A percentile compares a stretch with the other conserved stretches of the same genome.
Conservation (phyloP, 2,113 vertebrate genomes). For the Chinchilla lanigera region DNA sequence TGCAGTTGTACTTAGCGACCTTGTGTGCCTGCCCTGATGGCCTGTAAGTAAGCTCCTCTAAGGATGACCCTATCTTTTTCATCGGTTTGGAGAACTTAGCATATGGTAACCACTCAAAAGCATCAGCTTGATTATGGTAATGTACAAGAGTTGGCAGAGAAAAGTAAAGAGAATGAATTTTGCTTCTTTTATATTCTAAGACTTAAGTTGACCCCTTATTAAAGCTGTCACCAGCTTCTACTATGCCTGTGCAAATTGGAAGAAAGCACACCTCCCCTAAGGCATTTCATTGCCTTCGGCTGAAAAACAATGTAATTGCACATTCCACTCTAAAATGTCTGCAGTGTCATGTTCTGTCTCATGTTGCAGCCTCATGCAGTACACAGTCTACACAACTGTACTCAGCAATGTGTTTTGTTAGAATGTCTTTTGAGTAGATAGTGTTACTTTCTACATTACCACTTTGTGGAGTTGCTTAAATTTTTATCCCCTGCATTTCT, state of each 20-base stretch:
- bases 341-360: not conserved
- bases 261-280: not conserved
- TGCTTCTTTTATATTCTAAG: not conserved
- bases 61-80: not conserved
- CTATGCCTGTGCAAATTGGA: not conserved
- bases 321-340: not conserved
- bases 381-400: not conserved
- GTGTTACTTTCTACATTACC: not conserved
- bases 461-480: not conserved
- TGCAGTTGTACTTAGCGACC: not conserved
- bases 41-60: not conserved
- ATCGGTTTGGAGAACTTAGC: not conserved
- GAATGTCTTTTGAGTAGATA: not conserved
- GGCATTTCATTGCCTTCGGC: not conserved
- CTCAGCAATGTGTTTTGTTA: not conserved
- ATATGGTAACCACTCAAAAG: not conserved
- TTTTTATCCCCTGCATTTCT: not conserved
- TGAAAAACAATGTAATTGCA: not conserved
- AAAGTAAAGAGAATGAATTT: not conserved
- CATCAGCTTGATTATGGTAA: not conserved
- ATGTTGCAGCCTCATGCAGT: not conserved
- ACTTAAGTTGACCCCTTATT: not conserved
- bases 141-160: not conserved
- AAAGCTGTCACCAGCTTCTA: not conserved
- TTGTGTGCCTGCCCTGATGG: not conserved